These are phyloP conservation scores for Glaucidium brasilianum DNA, from an alignment of 2,113 vertebrate genomes.

Conservation along the genomic window DNA sequence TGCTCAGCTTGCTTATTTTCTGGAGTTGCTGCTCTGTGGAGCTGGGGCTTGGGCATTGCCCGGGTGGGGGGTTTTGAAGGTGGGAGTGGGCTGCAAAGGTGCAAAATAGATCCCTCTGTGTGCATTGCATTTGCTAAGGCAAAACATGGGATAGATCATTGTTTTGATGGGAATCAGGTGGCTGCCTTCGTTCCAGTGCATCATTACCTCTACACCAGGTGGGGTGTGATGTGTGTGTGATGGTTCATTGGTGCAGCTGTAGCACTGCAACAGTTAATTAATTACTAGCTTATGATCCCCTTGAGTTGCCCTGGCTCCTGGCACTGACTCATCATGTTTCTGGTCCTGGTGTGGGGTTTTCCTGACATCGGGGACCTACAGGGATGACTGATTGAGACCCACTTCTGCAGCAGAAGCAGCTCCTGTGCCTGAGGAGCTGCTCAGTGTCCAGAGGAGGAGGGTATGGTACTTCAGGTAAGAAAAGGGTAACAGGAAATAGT, in stretches of 20 bases:
- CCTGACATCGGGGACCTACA: not conserved
- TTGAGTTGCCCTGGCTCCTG: not conserved
- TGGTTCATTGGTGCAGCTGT: not conserved
- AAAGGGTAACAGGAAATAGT: not conserved
- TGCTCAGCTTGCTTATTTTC: not conserved
- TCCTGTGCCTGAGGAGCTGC: not conserved
- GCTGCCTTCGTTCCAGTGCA: not conserved
- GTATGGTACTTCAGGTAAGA: not conserved
- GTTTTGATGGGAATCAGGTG: not conserved
- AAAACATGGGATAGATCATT: accelerated
- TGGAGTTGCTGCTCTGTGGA: not conserved
- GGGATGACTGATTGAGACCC: accelerated
- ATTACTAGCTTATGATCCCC: not conserved
- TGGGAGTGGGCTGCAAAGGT: not conserved
- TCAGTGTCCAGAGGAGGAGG: not conserved
- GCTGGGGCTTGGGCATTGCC: not conserved
- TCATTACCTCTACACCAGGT: accelerated
- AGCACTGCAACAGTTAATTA: not conserved
- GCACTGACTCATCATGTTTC: not conserved
- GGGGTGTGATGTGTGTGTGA: not conserved
- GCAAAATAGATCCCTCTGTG: not conserved
- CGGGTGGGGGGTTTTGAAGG: no score
- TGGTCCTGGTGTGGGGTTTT: not conserved
- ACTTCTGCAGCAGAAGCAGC: not conserved
- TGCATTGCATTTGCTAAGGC: not conserved